Evolutionary conservation across 1,140 invertebrate genomes (phyloP).

Genomic region (Zaprionus tsacasi): DNA sequence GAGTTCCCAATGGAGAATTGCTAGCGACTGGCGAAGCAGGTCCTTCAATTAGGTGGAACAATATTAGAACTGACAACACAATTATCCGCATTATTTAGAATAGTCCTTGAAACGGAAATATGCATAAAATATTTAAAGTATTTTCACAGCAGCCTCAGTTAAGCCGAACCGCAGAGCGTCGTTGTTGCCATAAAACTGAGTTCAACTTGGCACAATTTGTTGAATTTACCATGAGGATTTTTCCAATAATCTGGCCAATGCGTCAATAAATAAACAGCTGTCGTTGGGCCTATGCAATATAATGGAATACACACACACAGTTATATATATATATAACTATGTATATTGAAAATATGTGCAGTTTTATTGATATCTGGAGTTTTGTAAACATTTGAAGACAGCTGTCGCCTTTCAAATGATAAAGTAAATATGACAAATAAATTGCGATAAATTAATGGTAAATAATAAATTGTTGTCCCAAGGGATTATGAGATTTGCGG

Average conservation of each 20-base stretch:
- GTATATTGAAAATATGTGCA: slow-evolving; percentile 4
- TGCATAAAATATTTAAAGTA: not conserved
- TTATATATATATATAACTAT: not conserved
- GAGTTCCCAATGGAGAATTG: no score
- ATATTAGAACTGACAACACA: not conserved
- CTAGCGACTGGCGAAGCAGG: no score
- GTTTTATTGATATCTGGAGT: slow-evolving; percentile 4
- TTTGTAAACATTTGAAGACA: slow-evolving; percentile 7
- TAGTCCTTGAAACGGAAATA: not conserved
- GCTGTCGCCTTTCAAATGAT: slow-evolving; percentile 12
- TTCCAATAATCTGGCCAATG: slow-evolving; percentile 8
- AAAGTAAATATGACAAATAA: slow-evolving; percentile 13
- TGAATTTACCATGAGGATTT: not conserved
- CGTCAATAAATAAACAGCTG: slow-evolving; percentile 23
- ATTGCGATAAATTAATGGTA: not conserved
- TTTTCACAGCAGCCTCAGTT: not conserved
- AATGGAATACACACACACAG: not conserved
- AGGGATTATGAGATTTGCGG: slow-evolving; percentile 1
- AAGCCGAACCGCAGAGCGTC: not conserved
- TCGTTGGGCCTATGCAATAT: not conserved
- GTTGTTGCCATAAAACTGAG: slow-evolving; percentile 16
- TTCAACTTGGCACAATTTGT: not conserved
- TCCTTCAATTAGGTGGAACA: not conserved
- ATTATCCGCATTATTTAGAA: not conserved
- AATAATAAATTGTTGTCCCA: not conserved